phyloP scores from a whole-genome alignment of 2,888 invertebrate genomes.

The Drosophila acutilabella region DNA sequence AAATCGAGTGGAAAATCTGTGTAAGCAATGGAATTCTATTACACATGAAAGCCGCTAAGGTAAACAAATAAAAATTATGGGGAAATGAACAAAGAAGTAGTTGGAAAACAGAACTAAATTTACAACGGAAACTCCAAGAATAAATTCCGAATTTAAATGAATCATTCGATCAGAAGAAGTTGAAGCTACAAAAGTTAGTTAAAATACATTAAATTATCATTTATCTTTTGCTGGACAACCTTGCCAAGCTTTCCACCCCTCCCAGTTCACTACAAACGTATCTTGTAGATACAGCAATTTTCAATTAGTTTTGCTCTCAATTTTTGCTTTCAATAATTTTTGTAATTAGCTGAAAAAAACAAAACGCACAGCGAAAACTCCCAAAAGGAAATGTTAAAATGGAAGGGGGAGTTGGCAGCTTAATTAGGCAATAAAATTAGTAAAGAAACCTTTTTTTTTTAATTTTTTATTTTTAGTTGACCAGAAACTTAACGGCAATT shows the following conservation, averaged over 20 bases:
- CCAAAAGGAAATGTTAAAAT: conserved; percentile 33
- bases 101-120: conserved; percentile 6
- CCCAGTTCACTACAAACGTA: not conserved
- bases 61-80: conserved; percentile 5
- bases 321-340: conserved; percentile 61
- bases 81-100: not conserved
- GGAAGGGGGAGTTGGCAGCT: conserved; percentile 56
- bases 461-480: conserved; percentile 1
- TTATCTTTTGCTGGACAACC: conserved; percentile 3
- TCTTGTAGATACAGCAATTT: conserved; percentile 57
- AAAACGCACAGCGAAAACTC: conserved; percentile 51
- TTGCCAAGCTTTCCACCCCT: not conserved
- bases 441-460: not conserved
- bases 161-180: not conserved
- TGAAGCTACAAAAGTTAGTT: not conserved
- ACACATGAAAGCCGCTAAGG: conserved; percentile 8
- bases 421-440: conserved; percentile 59
- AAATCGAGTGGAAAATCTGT: conserved; percentile 16
- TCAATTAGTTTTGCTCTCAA: conserved; percentile 74
- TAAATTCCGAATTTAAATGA: not conserved
- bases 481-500: conserved; percentile 35
- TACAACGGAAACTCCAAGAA: not conserved
- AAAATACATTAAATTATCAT: not conserved
- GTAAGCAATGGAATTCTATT: conserved; percentile 16
- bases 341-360: conserved; percentile 61